A percentile compares a stretch with the other conserved stretches of the same genome.
Conservation (phyloP, 1,140 invertebrate genomes). For the Leptinotarsa texana region DNA sequence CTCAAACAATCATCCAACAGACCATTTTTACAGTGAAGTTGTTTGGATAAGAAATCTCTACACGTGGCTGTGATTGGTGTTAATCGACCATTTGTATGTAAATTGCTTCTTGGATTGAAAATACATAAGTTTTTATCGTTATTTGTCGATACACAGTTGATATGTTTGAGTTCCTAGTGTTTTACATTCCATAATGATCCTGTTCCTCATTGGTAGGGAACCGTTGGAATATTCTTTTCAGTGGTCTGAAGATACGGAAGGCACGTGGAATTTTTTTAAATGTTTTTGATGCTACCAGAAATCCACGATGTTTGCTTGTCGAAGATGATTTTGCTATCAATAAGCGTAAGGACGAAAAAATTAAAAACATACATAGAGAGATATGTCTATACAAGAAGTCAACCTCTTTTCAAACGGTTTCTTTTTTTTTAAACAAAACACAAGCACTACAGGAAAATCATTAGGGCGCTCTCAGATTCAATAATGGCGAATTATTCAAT, state of each 20-base stretch:
- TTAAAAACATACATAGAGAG: no score
- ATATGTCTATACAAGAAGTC: no score
- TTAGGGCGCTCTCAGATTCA: no score
- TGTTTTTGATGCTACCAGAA: no score
- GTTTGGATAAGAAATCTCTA: not conserved
- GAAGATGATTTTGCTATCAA: no score
- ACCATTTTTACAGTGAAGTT: not conserved
- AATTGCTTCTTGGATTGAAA: not conserved
- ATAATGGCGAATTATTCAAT: no score
- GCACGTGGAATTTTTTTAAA: no score
- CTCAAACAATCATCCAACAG: not conserved
- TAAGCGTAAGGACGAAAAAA: no score
- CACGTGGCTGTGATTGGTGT: not conserved
- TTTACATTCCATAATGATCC: not conserved
- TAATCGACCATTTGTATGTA: slow-evolving; percentile 1
- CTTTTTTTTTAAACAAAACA: no score
- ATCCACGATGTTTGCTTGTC: no score
- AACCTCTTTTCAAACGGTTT: no score
- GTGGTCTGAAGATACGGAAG: not conserved
- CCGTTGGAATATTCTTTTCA: not conserved
- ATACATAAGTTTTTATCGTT: slow-evolving; percentile 1
- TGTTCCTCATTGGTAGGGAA: not conserved
- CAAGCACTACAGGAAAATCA: no score
- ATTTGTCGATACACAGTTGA: not conserved
- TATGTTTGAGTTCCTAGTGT: slow-evolving; percentile 4